phyloP scores from a whole-genome alignment of 1,140 invertebrate species.

The Ostrea denselamellosa region DNA sequence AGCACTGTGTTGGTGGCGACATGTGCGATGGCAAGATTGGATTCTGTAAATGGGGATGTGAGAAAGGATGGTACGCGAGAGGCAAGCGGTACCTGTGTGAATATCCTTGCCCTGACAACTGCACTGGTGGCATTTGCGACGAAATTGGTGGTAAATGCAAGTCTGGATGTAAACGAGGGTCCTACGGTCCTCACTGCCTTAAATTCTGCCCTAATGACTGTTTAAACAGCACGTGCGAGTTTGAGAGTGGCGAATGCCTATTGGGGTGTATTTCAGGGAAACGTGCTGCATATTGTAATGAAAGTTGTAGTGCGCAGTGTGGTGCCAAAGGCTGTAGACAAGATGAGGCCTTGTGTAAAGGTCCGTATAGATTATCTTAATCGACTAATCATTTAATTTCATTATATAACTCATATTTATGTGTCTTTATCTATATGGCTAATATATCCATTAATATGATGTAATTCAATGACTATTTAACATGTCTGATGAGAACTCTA shows the following conservation, averaged over 20 bases:
- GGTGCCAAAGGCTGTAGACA: background rate
- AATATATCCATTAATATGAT: too few relatives aligned
- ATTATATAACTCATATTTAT: too few relatives aligned
- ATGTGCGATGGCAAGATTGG: conserved; percentile 39
- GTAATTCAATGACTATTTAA: too few relatives aligned
- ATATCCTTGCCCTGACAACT: conserved; percentile 33
- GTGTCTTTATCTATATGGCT: too few relatives aligned
- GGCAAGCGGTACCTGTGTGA: conserved; percentile 22
- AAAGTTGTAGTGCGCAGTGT: background rate
- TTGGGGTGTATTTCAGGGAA: background rate
- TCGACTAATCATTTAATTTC: too few relatives aligned
- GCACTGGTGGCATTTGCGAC: background rate
- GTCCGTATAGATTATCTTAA: background rate
- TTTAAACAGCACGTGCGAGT: conserved; percentile 21
- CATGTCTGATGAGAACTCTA: too few relatives aligned
- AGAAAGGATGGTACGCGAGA: conserved; percentile 32
- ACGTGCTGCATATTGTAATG: background rate
- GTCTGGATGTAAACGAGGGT: background rate
- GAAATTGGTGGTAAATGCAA: conserved; percentile 18
- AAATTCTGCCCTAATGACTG: background rate
- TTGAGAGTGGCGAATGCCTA: background rate
- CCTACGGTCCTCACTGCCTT: background rate
- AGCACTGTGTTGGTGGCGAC: conserved; percentile 21
- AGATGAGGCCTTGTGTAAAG: background rate
- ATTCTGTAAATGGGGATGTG: conserved; percentile 39